phyloP scores from a whole-genome alignment of 2,888 invertebrate genomes.

The Acleris emargana region DNA sequence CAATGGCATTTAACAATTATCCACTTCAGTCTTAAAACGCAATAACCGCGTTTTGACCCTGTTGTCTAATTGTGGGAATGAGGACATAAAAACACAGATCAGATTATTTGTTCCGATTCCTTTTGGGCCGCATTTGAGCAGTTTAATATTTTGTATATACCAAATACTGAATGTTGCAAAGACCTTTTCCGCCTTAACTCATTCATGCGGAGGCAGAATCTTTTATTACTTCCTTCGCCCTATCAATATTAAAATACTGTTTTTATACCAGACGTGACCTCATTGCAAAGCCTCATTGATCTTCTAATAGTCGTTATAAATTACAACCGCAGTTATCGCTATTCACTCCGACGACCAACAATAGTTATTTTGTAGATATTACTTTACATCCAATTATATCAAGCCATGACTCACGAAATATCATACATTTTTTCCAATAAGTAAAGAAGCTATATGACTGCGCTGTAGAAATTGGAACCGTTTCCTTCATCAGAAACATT shows the following conservation, averaged over 20 bases:
- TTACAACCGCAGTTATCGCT: constrained; percentile 23
- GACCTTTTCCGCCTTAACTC: constrained; percentile 11
- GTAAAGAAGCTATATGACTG: constrained; percentile 11
- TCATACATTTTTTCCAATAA: neutral
- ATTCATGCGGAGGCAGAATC: constrained; percentile 17
- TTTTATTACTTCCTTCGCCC: constrained; percentile 27
- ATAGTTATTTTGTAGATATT: neutral
- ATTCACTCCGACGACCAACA: constrained; percentile 7
- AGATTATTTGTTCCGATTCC: too few species aligned
- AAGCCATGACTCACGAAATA: neutral
- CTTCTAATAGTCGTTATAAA: constrained; percentile 24
- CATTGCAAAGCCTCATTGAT: constrained; percentile 33
- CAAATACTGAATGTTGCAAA: neutral
- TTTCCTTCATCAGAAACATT: constrained; percentile 13
- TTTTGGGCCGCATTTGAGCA: too few species aligned
- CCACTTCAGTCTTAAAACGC: too few species aligned
- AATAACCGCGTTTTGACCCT: too few species aligned
- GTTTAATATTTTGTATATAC: too few species aligned
- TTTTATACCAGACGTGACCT: constrained; percentile 29
- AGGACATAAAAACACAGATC: too few species aligned
- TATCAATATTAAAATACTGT: constrained; percentile 27
- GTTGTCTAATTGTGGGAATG: too few species aligned
- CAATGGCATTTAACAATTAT: too few species aligned
- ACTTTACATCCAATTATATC: neutral
- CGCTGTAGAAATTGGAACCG: constrained; percentile 2